Base-by-base conservation (phyloP, 2,888 invertebrate genomes). In the Dynastes grantii region DNA sequence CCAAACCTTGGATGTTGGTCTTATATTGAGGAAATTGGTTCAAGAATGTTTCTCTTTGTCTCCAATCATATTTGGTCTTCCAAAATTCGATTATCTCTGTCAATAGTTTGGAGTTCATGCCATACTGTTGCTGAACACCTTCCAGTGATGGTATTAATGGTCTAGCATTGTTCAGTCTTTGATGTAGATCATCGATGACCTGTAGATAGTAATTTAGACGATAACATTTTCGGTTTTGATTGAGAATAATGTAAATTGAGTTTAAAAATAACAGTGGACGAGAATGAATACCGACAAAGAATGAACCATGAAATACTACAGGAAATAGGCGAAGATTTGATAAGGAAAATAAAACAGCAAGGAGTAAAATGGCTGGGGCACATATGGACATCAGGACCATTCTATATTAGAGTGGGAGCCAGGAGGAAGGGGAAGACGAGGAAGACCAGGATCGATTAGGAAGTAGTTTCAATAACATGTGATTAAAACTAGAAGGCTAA, bases 61-160 rank as follows among this genome's bases (percentile, higher is more conserved):
- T 87, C 94, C 95, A 95, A 83, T 94, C 90, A 86, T 93, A 95
- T 77, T 92, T 90, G 0, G 90, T 90, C 51, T 87, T 91, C 98
- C 98, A 98, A 87, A 95, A 95, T 63, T 94, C 91, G 0, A 95
- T 87, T 6, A 97, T 90, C 81, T 91, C 90, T 9, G 91, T 89
- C 3, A 97, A 87, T 81, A 93, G 81, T 6, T 87, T 90, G 0
- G 93, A 89, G 85, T 96, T 95, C 87, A 97, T 94, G 2, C 98
- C 98, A 84, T 97, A 97, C 77, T 93, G 91, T 88, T 96, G 97
- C 6, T 91, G 92, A 0, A 90, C 88, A 76, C 91, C 92, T 87
- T 95, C 93, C 45, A 95, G 85, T 0, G 95, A 94, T 3, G 87
- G 86, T 1, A 85, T 83, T 4, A 87, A 83, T 1, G 84, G 80